Conservation (phyloP, 2,797 vertebrate species). For the Bradypus variegatus region DNA sequence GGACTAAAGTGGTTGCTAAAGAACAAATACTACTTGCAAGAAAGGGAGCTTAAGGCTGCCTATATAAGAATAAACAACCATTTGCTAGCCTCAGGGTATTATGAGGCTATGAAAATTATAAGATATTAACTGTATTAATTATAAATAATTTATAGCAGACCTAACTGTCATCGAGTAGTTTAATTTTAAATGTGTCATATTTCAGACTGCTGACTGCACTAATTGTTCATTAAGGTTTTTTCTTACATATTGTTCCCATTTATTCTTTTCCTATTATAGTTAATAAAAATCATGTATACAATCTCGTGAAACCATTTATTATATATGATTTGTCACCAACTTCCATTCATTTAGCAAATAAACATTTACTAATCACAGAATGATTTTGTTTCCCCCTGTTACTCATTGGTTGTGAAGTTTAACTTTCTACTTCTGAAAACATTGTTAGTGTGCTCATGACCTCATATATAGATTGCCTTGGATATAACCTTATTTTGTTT, state of each 20-base stretch:
- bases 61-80: background rate
- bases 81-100: constrained; percentile 24
- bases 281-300: background rate
- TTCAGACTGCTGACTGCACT: background rate
- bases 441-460: background rate
- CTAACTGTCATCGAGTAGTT: background rate
- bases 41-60: background rate
- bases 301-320: background rate
- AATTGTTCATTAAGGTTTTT: constrained; percentile 12
- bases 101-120: background rate
- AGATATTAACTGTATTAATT: background rate
- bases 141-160: background rate
- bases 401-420: constrained; percentile 5
- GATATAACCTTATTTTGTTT: background rate
- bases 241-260: background rate
- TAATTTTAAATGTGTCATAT: background rate
- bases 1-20: background rate
- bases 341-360: background rate
- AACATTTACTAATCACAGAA: background rate
- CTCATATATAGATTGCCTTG: background rate
- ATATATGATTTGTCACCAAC: background rate
- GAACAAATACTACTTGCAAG: constrained; percentile 13
- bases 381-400: constrained; percentile 16
- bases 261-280: constrained; percentile 3
- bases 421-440: background rate